Evolutionary conservation across 2,797 vertebrate species (phyloP), one percentile per base, ranked within the genome.

Genomic region (Liparis tanakae): DNA sequence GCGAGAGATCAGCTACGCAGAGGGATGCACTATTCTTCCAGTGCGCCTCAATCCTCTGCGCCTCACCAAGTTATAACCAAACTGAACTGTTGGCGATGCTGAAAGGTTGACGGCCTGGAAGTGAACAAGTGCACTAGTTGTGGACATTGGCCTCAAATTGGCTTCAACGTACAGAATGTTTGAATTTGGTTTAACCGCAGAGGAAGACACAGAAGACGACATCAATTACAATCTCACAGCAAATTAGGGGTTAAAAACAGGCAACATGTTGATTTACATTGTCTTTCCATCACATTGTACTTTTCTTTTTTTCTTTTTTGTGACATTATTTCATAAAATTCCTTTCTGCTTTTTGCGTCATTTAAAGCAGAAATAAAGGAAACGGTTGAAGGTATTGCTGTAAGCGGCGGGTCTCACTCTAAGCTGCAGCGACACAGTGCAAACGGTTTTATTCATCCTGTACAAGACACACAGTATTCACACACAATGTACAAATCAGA

Each of bases 1-100:
- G 22, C 88, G 96, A 53, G 97, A 99, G 91, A 96, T 99, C 1
- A 88, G 94, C 70, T 98, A 96, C 0, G 97, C 97, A 0, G 95
- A 96, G 0, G 95, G 96, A 0, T 94, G 98, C 75, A 96, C 96
- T 0, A 93, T 98, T 79, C 89, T 98, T 0, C 90, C 96, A 0
- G 97, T 95, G 39, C 93, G 92, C 34, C 96, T 99, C 88, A 99
- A 99, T 0, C 94, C 95, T 15, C 90, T 99, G 79, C 95, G 96
- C 54, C 92, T 99, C 36, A 96, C 93, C 0, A 98, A 98, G 93
- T 95, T 99, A 91, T 99, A 94, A 95, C 63, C 17, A 7, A 33
- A 30, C 25, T 41, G 34, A 34, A 34, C 17, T 51, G 17, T 25
- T 64, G 30, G 3, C 17, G 39, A 7, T 22, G 39, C 30, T 1